Percentiles rank a stretch among this genome's conserved stretches.
These are phyloP conservation scores for Alligator sinensis DNA, from an alignment of 2,113 vertebrate species.

Conservation along the genomic window DNA sequence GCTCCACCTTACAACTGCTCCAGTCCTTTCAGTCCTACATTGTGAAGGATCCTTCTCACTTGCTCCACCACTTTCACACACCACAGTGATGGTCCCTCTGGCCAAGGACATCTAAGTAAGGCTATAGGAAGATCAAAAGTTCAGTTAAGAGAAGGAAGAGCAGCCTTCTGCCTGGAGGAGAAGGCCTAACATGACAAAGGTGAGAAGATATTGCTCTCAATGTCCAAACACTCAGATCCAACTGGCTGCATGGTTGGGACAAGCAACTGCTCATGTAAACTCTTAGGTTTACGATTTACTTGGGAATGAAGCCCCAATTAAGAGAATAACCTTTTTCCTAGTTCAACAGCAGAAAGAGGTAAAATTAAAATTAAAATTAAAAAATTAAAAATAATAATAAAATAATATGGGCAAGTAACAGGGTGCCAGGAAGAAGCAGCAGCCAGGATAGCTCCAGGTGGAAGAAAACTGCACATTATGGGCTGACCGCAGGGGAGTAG, in stretches of 20 bases:
- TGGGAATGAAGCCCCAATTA: background rate
- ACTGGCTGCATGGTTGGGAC: background rate
- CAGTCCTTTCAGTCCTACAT: background rate
- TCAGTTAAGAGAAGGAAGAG: background rate
- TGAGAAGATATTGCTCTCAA: background rate
- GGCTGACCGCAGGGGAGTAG: no score
- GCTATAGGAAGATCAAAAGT: background rate
- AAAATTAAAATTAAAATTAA: background rate
- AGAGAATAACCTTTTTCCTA: background rate
- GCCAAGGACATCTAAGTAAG: background rate
- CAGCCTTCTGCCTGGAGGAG: background rate
- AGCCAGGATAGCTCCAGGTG: no score
- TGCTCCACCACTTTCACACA: background rate
- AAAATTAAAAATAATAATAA: background rate
- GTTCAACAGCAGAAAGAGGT: background rate
- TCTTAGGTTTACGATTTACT: background rate
- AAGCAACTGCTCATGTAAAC: background rate
- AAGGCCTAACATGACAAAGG: background rate
- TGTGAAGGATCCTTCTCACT: background rate
- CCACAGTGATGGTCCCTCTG: background rate
- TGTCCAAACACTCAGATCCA: background rate
- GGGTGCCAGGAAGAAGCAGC: no score
- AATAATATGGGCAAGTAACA: background rate
- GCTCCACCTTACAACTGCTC: background rate
- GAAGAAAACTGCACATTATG: no score